phyloP scores from a whole-genome alignment of 92 coral and sea anemone species.

The Plumapathes pennacea region DNA sequence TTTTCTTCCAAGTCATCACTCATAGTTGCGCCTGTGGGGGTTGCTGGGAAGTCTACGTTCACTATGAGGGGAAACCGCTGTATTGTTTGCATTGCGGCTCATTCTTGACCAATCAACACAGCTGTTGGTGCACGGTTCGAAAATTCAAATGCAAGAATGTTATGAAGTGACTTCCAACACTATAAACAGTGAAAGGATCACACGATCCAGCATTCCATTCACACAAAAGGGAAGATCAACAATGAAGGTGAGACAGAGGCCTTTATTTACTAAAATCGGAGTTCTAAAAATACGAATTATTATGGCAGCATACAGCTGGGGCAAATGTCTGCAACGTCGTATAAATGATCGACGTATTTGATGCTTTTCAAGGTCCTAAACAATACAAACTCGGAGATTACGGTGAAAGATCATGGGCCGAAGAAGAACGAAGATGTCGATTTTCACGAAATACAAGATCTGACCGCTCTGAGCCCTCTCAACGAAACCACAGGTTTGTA shows the following conservation, averaged over 20 bases:
- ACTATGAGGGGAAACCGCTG: slow-evolving; percentile 34
- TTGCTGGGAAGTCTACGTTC: too few species aligned
- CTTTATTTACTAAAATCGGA: too few species aligned
- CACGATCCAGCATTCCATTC: too few species aligned
- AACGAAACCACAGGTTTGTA: slow-evolving; percentile 72
- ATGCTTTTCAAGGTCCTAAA: slow-evolving; percentile 13
- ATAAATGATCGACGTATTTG: too few species aligned
- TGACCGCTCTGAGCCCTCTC: slow-evolving; percentile 68
- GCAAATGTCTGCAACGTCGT: too few species aligned
- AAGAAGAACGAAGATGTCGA: slow-evolving; percentile 14
- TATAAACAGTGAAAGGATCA: too few species aligned
- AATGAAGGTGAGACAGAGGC: too few species aligned
- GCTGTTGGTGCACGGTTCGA: slow-evolving; percentile 24
- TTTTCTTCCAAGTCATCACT: slow-evolving; percentile 78
- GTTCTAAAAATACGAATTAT: too few species aligned
- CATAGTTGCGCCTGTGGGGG: slow-evolving; percentile 26
- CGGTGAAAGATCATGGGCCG: neutral
- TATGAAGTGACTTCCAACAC: too few species aligned
- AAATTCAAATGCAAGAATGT: slow-evolving; percentile 33
- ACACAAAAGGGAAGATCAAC: too few species aligned
- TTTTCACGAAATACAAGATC: slow-evolving; percentile 29
- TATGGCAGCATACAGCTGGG: too few species aligned
- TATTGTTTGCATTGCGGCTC: neutral
- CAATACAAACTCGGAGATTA: slow-evolving; percentile 1
- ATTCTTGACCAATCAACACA: slow-evolving; percentile 16